A percentile compares a stretch with the other conserved stretches of the same genome.
Evolutionary conservation across 1,140 invertebrate genomes (phyloP).

Genomic region (Triops cancriformis): DNA sequence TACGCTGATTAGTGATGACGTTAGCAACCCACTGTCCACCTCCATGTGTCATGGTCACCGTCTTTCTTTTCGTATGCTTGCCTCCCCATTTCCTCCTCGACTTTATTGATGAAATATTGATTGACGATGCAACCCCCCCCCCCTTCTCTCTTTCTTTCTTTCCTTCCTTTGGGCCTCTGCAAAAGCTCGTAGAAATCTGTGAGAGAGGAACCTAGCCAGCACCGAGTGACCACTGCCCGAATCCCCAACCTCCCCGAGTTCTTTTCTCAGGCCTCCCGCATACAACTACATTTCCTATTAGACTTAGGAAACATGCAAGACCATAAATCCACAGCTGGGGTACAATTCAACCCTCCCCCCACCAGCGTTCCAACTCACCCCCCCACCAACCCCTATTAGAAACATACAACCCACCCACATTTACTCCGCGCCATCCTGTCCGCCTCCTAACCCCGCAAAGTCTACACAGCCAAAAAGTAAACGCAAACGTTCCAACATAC

Average conservation of each 20-base stretch:
- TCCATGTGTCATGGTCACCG: conserved; percentile 1
- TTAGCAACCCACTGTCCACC: conserved; percentile 8
- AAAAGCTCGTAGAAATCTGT: not conserved
- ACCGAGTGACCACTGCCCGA: conserved; percentile 1
- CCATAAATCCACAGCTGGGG: conserved; percentile 4
- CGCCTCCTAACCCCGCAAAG: not conserved
- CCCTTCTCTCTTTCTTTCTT: not conserved
- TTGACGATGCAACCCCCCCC: not conserved
- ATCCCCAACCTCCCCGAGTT: not conserved
- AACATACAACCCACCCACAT: not conserved
- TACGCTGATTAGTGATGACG: conserved; percentile 6
- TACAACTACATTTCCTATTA: conserved; percentile 14
- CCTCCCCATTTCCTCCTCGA: not conserved
- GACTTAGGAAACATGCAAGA: not conserved
- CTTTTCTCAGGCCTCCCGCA: conserved; percentile 4
- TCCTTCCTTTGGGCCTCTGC: not conserved
- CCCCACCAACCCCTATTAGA: not conserved
- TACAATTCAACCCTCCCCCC: not conserved
- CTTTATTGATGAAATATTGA: conserved; percentile 14
- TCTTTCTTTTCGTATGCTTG: not conserved
- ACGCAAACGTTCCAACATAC: not conserved
- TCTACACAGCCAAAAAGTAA: not conserved
- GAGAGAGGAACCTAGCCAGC: not conserved
- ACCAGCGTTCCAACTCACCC: not conserved
- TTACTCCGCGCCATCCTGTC: not conserved